A percentile compares a stretch with the other conserved stretches of the same genome.
Evolutionary conservation across 2,888 invertebrate species (phyloP).

Genomic region (Drosophila melanocephala): DNA sequence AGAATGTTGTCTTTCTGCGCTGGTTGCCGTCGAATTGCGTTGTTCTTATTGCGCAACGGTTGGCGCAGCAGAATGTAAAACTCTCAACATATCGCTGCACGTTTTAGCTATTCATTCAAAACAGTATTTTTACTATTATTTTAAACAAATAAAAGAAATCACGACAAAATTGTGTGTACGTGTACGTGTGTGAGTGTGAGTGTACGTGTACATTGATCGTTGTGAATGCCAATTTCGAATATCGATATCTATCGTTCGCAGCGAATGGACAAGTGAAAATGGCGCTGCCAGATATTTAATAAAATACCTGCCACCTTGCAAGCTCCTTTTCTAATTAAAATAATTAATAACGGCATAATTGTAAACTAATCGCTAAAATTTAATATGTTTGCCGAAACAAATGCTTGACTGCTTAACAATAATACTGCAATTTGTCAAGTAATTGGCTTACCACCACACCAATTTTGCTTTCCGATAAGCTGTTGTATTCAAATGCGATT

Average conservation of each 20-base stretch:
- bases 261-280: constrained; percentile 32
- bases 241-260: constrained; percentile 32
- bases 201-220: constrained; percentile 57
- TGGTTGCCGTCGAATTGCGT: constrained; percentile 41
- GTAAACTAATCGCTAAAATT: too few species aligned
- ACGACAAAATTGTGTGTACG: constrained; percentile 79
- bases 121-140: constrained; percentile 57
- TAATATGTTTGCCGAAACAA: not conserved
- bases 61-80: constrained; percentile 27
- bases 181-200: constrained; percentile 69
- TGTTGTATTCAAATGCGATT: constrained; percentile 6
- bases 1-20: constrained; percentile 49
- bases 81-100: constrained; percentile 44
- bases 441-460: constrained; percentile 11
- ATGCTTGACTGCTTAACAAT: too few species aligned
- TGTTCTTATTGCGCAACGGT: constrained; percentile 47
- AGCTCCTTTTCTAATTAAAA: not conserved
- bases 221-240: constrained; percentile 41
- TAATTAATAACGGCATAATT: too few species aligned
- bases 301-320: not conserved
- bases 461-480: not conserved
- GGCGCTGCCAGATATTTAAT: constrained; percentile 36
- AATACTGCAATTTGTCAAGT: not conserved
- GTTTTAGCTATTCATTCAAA: constrained; percentile 46
- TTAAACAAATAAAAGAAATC: constrained; percentile 82